Evolutionary conservation across 2,888 invertebrate species (phyloP), one percentile per base, ranked within the genome.

Genomic region (Hololepta plana): DNA sequence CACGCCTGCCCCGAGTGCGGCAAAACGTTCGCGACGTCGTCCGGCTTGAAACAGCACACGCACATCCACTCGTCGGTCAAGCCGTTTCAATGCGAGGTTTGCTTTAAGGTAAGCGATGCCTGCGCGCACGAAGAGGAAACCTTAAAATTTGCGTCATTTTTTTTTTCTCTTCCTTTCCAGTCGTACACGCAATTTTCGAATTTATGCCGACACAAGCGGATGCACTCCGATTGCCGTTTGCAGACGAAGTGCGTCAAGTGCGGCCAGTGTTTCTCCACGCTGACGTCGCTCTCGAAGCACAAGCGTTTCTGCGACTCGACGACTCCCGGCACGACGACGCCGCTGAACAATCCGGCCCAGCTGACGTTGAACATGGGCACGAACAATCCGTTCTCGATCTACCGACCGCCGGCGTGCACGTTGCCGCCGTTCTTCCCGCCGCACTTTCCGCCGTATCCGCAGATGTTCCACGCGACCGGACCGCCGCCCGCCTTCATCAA

Each of bases 161-260:
- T 19, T 12, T 12, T 16, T 11, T 13, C 19, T 3, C 10, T n/a
- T 29, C 21, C 17, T 36, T 66, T 65, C 12, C 64, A 72, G 72
- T 79, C 91, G 6, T 98, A 98, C 62, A 98, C 98, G 3, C 98
- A 98, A 60, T 98, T 98, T 57, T 96, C 95, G 19, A 99, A 98
- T 55, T 66, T 99, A 46, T 98, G 98, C 51, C 80, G 98, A n/a
- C 98, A 98, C 62, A 93, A 90, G 51, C 85, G 96, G 30, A 95
- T 96, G 90, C 98, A 98, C 64, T 76, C 81, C 28, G 82, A 87
- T 49, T 96, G 95, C 54, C 79, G 90, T 43, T 80, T 80, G 57
- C 77, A 82, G 49, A 84, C 87, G 47, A 90, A 88, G 61, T 96
- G 95, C 59, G 72, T 67, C 44, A 90, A 91, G 67, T 96, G 95